Percentiles rank a stretch among this genome's conserved stretches.
Conservation (phyloP, 2,797 vertebrate genomes). For the Anguilla anguilla region DNA sequence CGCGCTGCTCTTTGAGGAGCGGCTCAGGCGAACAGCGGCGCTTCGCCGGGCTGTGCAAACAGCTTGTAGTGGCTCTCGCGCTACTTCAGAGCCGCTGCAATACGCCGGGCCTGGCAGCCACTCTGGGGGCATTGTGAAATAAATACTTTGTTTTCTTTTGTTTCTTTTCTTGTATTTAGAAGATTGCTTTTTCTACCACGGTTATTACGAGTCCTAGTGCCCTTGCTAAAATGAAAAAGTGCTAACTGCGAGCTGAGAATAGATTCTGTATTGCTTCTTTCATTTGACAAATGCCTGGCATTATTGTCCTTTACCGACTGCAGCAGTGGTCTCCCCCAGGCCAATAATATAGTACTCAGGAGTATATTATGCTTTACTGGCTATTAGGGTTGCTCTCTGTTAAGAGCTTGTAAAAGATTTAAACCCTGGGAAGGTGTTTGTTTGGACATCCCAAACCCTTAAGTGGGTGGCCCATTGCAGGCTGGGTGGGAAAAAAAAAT, state of each 20-base stretch:
- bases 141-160: neutral
- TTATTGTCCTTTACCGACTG: slow-evolving; percentile 3
- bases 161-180: slow-evolving; percentile 1
- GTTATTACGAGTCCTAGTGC: neutral
- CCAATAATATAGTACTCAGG: neutral
- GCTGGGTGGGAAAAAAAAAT: neutral
- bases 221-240: neutral
- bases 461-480: neutral
- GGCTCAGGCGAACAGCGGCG: neutral
- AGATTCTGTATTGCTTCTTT: slow-evolving; percentile 3
- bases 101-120: neutral
- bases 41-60: neutral
- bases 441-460: neutral
- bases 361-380: neutral
- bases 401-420: neutral
- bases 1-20: neutral
- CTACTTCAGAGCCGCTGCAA: neutral
- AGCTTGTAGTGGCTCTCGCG: neutral
- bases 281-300: slow-evolving; percentile 5
- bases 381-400: neutral
- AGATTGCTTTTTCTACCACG: slow-evolving; percentile 4
- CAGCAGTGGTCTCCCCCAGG: neutral
- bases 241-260: neutral
- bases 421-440: neutral
- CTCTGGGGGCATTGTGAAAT: neutral